Percentiles rank a stretch among this genome's conserved stretches.
Evolutionary conservation across 2,797 vertebrate genomes (phyloP).

Genomic region (Perodicticus potto): DNA sequence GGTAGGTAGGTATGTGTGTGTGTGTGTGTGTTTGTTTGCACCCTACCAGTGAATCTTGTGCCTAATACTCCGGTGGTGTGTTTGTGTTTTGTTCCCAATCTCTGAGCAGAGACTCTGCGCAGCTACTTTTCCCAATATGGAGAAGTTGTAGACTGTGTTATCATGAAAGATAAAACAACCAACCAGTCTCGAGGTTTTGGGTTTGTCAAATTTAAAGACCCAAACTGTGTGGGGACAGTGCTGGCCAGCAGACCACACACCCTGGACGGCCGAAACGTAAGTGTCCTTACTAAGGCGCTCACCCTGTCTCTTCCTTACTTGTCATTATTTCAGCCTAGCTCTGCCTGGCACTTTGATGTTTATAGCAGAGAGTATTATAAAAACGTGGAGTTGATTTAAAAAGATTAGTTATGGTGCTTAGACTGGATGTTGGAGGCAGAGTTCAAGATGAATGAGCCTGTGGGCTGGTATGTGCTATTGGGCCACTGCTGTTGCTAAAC

Average conservation of each 20-base stretch:
- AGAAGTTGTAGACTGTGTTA: constrained; percentile 99
- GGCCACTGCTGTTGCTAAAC: not conserved
- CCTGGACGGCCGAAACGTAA: constrained; percentile 99
- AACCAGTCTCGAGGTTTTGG: constrained; percentile 99
- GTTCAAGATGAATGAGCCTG: not conserved
- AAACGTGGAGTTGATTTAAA: not conserved
- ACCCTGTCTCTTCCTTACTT: not conserved
- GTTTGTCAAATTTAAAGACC: constrained; percentile 99
- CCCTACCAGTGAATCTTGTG: fast-evolving
- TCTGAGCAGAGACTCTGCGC: constrained; percentile 96
- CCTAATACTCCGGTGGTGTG: constrained; percentile 70
- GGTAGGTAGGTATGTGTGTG: not conserved
- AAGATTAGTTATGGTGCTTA: not conserved
- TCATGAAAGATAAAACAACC: constrained; percentile 99
- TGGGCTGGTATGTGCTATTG: not conserved
- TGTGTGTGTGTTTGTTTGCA: not conserved
- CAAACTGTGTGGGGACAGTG: constrained; percentile 99
- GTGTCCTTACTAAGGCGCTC: constrained; percentile 79
- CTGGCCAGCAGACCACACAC: constrained; percentile 99
- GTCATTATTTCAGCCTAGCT: not conserved
- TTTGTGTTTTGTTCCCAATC: constrained; percentile 70
- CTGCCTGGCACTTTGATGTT: not conserved
- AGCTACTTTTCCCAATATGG: constrained; percentile 99
- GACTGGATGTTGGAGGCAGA: not conserved
- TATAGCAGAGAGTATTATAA: not conserved